Conservation (phyloP, 2,888 invertebrate species). For the Sicus ferrugineus region DNA sequence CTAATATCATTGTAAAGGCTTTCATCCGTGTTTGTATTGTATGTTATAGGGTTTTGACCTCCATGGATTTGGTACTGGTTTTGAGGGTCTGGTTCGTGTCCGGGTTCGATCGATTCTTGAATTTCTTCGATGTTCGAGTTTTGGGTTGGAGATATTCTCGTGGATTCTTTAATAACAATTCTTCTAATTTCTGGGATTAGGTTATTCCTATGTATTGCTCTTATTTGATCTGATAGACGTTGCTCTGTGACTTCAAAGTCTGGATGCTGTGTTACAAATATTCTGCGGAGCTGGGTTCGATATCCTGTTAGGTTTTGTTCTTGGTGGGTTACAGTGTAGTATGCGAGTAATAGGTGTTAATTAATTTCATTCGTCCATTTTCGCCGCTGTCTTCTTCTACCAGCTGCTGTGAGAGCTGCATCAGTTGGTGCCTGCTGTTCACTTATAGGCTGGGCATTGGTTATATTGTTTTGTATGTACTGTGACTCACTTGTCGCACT, state of each 20-base stretch:
- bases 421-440: conserved; percentile 35
- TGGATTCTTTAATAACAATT: conserved; percentile 11
- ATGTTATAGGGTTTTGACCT: background rate
- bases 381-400: conserved; percentile 33
- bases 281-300: conserved; percentile 26
- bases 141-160: background rate
- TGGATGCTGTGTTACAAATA: conserved; percentile 28
- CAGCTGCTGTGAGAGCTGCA: conserved; percentile 34
- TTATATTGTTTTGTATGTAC: conserved; percentile 28
- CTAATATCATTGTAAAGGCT: background rate
- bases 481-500: conserved; percentile 29
- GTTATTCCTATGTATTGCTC: conserved; percentile 22
- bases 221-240: conserved; percentile 23
- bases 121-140: background rate
- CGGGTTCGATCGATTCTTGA: background rate
- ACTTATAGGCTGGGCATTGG: conserved; percentile 25
- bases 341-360: conserved; percentile 27
- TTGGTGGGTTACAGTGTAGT: conserved; percentile 31
- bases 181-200: conserved; percentile 21
- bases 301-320: conserved; percentile 33
- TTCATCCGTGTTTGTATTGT: background rate
- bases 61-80: too few relatives aligned
- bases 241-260: conserved; percentile 31
- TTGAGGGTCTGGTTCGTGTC: background rate
- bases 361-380: conserved; percentile 33